These are phyloP conservation scores for Drosophila mimica DNA, from an alignment of 2,888 invertebrate species.

Conservation along the genomic window DNA sequence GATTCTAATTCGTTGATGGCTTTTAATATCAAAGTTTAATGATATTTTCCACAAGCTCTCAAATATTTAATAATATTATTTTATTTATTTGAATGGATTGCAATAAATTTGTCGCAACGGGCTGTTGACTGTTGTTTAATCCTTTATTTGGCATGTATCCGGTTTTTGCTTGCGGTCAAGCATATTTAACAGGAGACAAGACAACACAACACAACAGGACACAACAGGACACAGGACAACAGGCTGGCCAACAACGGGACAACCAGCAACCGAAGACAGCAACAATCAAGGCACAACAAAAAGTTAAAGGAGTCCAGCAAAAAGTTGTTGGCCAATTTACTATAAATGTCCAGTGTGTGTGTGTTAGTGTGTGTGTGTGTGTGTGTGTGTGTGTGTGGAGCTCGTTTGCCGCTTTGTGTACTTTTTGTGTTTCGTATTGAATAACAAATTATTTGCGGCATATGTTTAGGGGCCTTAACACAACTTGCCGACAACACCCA, in stretches of 20 bases:
- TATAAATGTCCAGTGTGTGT: conserved; percentile 59
- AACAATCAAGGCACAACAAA: conserved; percentile 38
- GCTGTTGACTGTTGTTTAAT: conserved; percentile 23
- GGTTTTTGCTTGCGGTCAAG: conserved; percentile 53
- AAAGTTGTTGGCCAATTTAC: conserved; percentile 77
- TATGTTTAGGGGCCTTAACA: conserved; percentile 61
- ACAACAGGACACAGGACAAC: conserved; percentile 21
- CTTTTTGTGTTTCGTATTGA: conserved; percentile 75
- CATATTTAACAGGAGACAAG: conserved; percentile 54
- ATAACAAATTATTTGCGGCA: conserved; percentile 77
- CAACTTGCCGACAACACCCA: conserved; percentile 9
- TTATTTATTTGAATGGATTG: background rate
- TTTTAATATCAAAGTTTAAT: too few relatives aligned
- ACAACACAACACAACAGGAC: conserved; percentile 12
- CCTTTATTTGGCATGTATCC: conserved; percentile 21
- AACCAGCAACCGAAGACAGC: conserved; percentile 18
- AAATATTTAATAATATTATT: background rate
- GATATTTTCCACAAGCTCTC: too few relatives aligned
- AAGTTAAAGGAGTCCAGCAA: conserved; percentile 49
- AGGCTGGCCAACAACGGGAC: conserved; percentile 47
- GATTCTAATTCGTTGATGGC: too few relatives aligned
- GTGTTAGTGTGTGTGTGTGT: conserved; percentile 6
- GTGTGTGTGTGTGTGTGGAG: conserved; percentile 27
- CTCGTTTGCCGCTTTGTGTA: conserved; percentile 76
- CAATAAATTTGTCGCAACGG: background rate